Evolutionary conservation across 2,797 vertebrate genomes (phyloP).

Genomic region (Scyliorhinus canicula): DNA sequence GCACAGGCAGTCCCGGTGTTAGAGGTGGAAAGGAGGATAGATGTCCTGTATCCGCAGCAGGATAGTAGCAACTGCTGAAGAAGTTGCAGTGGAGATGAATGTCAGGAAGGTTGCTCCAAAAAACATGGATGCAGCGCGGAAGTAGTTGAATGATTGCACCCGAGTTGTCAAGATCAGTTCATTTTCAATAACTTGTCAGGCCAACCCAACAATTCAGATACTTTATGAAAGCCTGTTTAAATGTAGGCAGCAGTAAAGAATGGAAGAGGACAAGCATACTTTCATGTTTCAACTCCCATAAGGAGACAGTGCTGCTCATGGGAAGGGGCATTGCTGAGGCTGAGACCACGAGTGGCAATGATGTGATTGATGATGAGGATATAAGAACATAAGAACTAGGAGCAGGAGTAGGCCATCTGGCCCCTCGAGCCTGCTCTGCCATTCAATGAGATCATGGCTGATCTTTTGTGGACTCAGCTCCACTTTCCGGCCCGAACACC

Average conservation of each 20-base stretch:
- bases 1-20: background rate
- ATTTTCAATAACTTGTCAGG: background rate
- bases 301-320: too few species aligned
- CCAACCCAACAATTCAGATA: background rate
- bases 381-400: too few species aligned
- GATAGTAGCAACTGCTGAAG: background rate
- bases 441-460: too few species aligned
- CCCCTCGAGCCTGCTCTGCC: too few species aligned
- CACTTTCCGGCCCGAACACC: too few species aligned
- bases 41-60: background rate
- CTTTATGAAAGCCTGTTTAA: background rate
- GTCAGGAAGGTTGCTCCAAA: background rate
- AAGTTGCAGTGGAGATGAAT: background rate
- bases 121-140: background rate
- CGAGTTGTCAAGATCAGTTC: background rate
- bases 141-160: background rate
- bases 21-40: background rate
- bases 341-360: background rate
- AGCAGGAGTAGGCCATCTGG: too few species aligned
- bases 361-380: background rate
- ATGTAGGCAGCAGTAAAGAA: background rate
- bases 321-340: too few species aligned
- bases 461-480: too few species aligned
- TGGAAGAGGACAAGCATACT: too few species aligned
- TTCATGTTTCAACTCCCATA: too few species aligned